A percentile compares a stretch with the other conserved stretches of the same genome.
Evolutionary conservation across 2,113 vertebrate genomes (phyloP).

Genomic region (Morone chrysops): DNA sequence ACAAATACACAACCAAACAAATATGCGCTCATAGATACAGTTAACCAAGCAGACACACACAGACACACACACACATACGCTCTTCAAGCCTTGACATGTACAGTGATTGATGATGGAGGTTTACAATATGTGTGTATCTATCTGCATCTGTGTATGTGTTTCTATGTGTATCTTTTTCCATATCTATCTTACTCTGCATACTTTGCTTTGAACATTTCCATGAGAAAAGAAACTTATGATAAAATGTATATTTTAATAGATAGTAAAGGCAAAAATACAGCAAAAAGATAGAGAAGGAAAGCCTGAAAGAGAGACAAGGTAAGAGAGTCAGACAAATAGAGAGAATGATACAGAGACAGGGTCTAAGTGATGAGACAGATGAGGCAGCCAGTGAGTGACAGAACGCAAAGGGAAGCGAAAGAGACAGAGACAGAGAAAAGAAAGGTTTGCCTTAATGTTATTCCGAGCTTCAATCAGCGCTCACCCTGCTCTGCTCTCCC

Average conservation of each 20-base stretch:
- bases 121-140: neutral
- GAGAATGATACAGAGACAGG: conserved; percentile 28
- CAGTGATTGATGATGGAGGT: conserved; percentile 7
- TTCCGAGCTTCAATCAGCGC: conserved; percentile 69
- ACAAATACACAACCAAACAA: conserved; percentile 8
- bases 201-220: neutral
- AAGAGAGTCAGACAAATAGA: conserved; percentile 23
- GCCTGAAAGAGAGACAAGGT: neutral
- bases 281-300: neutral
- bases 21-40: neutral
- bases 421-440: conserved; percentile 58
- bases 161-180: neutral
- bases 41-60: conserved; percentile 12
- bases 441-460: conserved; percentile 69
- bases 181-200: neutral
- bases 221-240: neutral
- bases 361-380: conserved; percentile 61
- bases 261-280: neutral
- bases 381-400: conserved; percentile 61
- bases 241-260: neutral
- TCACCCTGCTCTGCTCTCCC: conserved; percentile 47
- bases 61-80: neutral
- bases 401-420: conserved; percentile 42
- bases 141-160: neutral
- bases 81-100: neutral